Evolutionary conservation across 1,140 invertebrate species (phyloP).

Genomic region (Hylaeus volcanicus): DNA sequence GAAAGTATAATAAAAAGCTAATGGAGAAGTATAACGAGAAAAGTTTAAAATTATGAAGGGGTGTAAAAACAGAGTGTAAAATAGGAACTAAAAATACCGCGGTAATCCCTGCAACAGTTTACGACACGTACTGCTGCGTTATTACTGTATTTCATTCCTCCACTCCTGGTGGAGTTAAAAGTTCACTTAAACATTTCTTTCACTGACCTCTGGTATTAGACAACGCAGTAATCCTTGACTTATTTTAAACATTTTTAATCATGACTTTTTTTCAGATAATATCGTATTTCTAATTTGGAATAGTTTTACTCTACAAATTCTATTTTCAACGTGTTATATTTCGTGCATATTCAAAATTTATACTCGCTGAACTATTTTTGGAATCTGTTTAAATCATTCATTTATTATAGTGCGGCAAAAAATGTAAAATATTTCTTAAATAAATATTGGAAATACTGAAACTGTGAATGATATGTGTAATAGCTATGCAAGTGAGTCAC

Average conservation of each 20-base stretch:
- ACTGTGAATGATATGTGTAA: too few species aligned
- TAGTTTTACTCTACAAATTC: too few species aligned
- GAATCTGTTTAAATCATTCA: too few species aligned
- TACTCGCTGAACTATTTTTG: too few species aligned
- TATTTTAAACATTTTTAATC: background rate
- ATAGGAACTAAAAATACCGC: conserved; percentile 5
- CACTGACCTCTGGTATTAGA: background rate
- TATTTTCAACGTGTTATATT: too few species aligned
- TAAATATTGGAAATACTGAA: too few species aligned
- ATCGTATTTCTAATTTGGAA: background rate
- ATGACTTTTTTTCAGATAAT: background rate
- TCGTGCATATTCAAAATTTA: too few species aligned
- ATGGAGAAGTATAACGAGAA: conserved; percentile 5
- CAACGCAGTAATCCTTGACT: background rate
- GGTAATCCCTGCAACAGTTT: conserved; percentile 10
- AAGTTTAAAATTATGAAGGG: conserved; percentile 6
- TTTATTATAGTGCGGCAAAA: too few species aligned
- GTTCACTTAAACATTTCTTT: background rate
- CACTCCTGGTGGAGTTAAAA: background rate
- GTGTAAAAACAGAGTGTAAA: background rate
- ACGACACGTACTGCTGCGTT: background rate
- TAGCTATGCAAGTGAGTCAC: too few species aligned
- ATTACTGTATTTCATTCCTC: conserved; percentile 1
- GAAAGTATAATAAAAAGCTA: background rate
- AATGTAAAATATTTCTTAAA: too few species aligned